phyloP scores from a whole-genome alignment of 2,113 vertebrate genomes.

The Picathartes gymnocephalus region DNA sequence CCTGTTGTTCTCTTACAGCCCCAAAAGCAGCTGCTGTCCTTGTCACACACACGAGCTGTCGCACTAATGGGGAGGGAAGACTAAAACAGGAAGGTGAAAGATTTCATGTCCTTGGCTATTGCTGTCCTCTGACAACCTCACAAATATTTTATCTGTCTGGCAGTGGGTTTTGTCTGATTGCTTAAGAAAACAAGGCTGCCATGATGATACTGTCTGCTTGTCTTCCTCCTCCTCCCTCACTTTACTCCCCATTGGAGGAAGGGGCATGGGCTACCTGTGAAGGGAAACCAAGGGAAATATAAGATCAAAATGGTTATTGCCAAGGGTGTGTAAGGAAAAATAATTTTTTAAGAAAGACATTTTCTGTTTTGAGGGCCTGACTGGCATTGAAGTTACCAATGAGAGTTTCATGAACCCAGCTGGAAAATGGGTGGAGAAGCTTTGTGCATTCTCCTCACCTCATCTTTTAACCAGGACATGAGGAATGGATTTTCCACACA shows the following conservation, averaged over 20 bases:
- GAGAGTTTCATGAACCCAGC: not conserved
- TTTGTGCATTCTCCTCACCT: not conserved
- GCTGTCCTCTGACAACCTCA: not conserved
- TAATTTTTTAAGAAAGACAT: fast-evolving
- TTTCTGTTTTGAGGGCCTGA: not conserved
- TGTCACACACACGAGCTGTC: not conserved
- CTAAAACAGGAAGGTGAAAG: not conserved
- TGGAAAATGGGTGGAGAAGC: not conserved
- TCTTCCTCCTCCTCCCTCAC: not conserved
- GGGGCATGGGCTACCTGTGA: not conserved
- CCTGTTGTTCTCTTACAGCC: not conserved
- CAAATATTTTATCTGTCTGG: not conserved
- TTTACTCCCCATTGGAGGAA: not conserved
- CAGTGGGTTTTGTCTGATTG: not conserved
- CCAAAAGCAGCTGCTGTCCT: not conserved
- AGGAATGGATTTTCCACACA: not conserved
- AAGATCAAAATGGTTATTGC: not conserved
- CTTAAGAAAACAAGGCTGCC: not conserved
- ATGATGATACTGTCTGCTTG: not conserved
- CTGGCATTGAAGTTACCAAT: not conserved
- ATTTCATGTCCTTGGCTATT: not conserved
- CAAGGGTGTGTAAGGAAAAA: not conserved
- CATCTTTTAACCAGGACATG: not conserved
- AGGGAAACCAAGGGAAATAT: not conserved
- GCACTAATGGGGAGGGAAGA: not conserved